phyloP scores from a whole-genome alignment of 2,888 invertebrate species.

The Eupithecia exiguata region DNA sequence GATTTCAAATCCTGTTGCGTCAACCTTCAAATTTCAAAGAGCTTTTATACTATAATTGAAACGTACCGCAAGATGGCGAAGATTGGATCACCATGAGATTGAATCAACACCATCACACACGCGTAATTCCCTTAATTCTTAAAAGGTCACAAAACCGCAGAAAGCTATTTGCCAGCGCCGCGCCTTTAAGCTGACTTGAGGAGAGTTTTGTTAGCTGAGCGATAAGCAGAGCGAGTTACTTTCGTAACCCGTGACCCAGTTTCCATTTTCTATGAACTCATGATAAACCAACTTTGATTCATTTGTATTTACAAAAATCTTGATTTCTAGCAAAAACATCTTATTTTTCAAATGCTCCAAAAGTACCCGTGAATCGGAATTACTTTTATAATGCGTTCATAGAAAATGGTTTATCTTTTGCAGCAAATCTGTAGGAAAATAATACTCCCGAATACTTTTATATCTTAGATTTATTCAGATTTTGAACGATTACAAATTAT shows the following conservation, averaged over 20 bases:
- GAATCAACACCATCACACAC: constrained; percentile 14
- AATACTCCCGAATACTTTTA: too few species aligned
- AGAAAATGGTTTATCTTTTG: too few species aligned
- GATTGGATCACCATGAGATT: constrained; percentile 2
- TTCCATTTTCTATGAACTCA: too few species aligned
- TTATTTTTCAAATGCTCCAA: too few species aligned
- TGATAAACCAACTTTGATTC: too few species aligned
- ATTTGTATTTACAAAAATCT: too few species aligned
- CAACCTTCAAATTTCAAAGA: not conserved
- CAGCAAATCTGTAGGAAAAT: too few species aligned
- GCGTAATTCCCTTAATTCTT: constrained; percentile 21
- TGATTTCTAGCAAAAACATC: too few species aligned
- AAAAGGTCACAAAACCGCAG: constrained; percentile 26
- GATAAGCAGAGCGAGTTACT: constrained; percentile 12
- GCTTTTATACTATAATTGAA: not conserved
- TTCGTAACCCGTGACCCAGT: not conserved
- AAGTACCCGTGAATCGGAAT: too few species aligned
- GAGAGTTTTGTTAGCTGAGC: constrained; percentile 9
- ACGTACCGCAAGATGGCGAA: not conserved
- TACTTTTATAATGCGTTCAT: too few species aligned
- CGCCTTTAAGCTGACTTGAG: constrained; percentile 11
- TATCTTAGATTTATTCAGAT: too few species aligned
- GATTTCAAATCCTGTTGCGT: not conserved
- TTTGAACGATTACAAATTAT: too few species aligned
- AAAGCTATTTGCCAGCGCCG: constrained; percentile 26